Evolutionary conservation across 1,140 invertebrate species (phyloP).

Genomic region (Onthophagus taurus): DNA sequence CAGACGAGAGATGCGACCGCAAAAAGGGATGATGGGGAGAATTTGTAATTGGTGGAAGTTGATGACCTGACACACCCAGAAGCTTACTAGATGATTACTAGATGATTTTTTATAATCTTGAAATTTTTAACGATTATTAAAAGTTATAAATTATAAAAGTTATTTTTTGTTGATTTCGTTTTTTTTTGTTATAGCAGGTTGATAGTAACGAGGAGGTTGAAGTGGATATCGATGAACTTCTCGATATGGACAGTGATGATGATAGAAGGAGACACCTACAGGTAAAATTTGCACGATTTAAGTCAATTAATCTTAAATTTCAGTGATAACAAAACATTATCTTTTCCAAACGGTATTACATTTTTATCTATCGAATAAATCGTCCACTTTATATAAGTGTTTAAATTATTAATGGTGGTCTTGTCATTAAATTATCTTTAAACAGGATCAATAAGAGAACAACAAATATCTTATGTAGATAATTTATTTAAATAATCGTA

Average conservation of each 20-base stretch:
- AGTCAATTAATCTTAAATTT: constrained; percentile 20
- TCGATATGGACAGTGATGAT: constrained; percentile 84
- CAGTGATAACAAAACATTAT: no score
- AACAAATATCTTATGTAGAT: no score
- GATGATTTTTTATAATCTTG: no score
- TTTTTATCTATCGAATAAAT: neutral
- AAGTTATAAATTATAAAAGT: no score
- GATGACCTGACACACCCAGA: no score
- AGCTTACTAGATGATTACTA: no score
- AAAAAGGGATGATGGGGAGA: no score
- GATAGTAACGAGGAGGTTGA: constrained; percentile 68
- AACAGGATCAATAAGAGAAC: neutral
- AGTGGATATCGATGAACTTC: constrained; percentile 85
- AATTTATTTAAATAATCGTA: no score
- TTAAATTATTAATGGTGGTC: neutral
- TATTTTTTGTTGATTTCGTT: neutral
- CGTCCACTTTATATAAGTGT: neutral
- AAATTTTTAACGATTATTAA: no score
- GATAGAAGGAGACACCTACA: constrained; percentile 72
- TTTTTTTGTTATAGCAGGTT: constrained; percentile 37
- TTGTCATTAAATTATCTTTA: neutral
- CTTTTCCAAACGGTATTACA: neutral
- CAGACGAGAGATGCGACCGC: neutral
- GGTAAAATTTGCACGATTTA: constrained; percentile 44
- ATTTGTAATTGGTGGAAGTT: no score